These are phyloP conservation scores for Onthophagus sagittarius DNA, from an alignment of 2,888 invertebrate species.

Conservation along the genomic window DNA sequence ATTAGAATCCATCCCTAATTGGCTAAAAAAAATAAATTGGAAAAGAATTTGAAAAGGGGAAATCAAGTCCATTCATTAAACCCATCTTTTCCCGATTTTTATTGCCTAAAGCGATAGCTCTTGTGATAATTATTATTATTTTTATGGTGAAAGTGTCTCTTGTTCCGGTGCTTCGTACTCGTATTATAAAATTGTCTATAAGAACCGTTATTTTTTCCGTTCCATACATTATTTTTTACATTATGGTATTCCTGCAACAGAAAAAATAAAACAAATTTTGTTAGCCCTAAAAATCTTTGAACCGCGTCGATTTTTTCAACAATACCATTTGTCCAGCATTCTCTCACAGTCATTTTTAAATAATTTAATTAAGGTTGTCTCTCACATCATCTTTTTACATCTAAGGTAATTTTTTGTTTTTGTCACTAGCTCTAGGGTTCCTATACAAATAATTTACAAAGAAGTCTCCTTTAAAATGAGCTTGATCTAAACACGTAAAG, in stretches of 20 bases:
- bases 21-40: not conserved
- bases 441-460: constrained; percentile 12
- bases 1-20: too few relatives aligned
- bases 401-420: not conserved
- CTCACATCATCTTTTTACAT: not conserved
- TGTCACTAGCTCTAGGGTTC: constrained; percentile 1
- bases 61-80: constrained; percentile 10
- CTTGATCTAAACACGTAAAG: constrained; percentile 5
- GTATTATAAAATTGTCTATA: constrained; percentile 41
- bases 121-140: constrained; percentile 43
- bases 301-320: constrained; percentile 2
- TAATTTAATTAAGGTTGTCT: constrained; percentile 29
- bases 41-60: not conserved
- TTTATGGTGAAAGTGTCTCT: constrained; percentile 43
- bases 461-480: constrained; percentile 12
- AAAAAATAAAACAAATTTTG: not conserved
- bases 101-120: constrained; percentile 45
- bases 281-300: not conserved
- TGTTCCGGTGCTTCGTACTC: constrained; percentile 38
- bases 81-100: constrained; percentile 7
- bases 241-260: constrained; percentile 48
- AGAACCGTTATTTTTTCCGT: constrained; percentile 33
- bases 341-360: constrained; percentile 3
- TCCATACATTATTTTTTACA: constrained; percentile 49
- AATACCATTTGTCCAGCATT: constrained; percentile 9